Percentiles rank a stretch among this genome's conserved stretches.
These are phyloP conservation scores for Cheilosia soror DNA, from an alignment of 2,888 invertebrate species.

Conservation along the genomic window DNA sequence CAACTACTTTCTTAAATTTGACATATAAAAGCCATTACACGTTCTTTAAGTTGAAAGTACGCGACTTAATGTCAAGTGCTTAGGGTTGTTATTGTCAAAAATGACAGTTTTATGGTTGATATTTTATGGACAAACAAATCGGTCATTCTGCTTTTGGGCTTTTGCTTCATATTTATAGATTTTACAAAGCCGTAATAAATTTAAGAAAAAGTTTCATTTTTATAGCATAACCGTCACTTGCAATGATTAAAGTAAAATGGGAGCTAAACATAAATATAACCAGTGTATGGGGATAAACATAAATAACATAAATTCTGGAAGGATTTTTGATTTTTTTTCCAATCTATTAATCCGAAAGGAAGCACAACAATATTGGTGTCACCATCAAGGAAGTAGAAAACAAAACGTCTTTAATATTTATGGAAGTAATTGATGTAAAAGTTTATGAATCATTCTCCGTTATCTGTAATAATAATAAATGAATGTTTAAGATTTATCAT, in stretches of 20 bases:
- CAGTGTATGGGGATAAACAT: conserved; percentile 12
- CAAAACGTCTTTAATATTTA: conserved; percentile 15
- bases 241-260: conserved; percentile 48
- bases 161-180: conserved; percentile 30
- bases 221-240: conserved; percentile 44
- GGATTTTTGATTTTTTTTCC: not conserved
- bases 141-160: conserved; percentile 28
- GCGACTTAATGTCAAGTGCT: no score
- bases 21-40: no score
- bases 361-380: conserved; percentile 13
- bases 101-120: not conserved
- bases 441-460: conserved; percentile 9
- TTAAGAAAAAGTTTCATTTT: conserved; percentile 33
- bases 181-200: conserved; percentile 26
- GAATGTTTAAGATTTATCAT: conserved; percentile 37
- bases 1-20: no score
- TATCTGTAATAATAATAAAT: conserved; percentile 39
- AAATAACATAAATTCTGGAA: conserved; percentile 5
- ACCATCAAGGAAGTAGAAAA: not conserved
- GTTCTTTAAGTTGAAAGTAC: no score
- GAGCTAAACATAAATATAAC: conserved; percentile 19
- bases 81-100: no score
- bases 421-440: conserved; percentile 5
- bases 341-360: conserved; percentile 24
- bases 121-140: conserved; percentile 35